phyloP scores from a whole-genome alignment of 2,888 invertebrate genomes.

The Calliphora vomitoria region DNA sequence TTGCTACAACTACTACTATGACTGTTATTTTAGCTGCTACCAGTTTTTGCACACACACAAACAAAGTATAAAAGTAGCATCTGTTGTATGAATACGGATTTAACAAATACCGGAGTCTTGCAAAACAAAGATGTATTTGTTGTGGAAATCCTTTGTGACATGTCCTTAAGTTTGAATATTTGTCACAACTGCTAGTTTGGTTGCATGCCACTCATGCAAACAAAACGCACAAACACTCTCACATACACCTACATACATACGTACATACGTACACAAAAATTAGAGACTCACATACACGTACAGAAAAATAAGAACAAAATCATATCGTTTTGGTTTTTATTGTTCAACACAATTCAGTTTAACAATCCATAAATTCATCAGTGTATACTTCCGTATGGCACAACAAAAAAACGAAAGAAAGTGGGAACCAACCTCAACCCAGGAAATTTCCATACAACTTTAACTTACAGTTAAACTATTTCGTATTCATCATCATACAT shows the following conservation, averaged over 20 bases:
- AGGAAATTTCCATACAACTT: slow-evolving; percentile 2
- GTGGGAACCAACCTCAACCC: neutral
- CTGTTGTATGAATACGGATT: slow-evolving; percentile 70
- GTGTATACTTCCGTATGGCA: slow-evolving; percentile 41
- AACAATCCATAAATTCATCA: slow-evolving; percentile 73
- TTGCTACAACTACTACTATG: neutral
- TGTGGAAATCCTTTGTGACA: slow-evolving; percentile 75
- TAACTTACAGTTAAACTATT: slow-evolving; percentile 41
- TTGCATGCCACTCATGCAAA: slow-evolving; percentile 56
- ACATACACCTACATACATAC: too few relatives aligned
- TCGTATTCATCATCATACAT: slow-evolving; percentile 58
- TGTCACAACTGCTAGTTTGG: slow-evolving; percentile 71
- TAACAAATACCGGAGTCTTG: slow-evolving; percentile 68
- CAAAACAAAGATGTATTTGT: slow-evolving; percentile 70
- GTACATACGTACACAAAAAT: slow-evolving; percentile 19
- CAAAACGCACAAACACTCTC: slow-evolving; percentile 13
- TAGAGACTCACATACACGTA: slow-evolving; percentile 12
- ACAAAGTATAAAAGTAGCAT: slow-evolving; percentile 63
- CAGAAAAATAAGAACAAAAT: slow-evolving; percentile 17
- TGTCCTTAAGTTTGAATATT: slow-evolving; percentile 74
- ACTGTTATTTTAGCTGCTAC: slow-evolving; percentile 32
- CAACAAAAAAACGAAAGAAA: neutral
- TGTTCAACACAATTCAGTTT: slow-evolving; percentile 67
- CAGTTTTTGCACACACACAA: neutral
- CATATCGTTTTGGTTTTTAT: slow-evolving; percentile 61